Evolutionary conservation across 2,888 invertebrate genomes (phyloP).

Genomic region (Cryptosula pallasiana): DNA sequence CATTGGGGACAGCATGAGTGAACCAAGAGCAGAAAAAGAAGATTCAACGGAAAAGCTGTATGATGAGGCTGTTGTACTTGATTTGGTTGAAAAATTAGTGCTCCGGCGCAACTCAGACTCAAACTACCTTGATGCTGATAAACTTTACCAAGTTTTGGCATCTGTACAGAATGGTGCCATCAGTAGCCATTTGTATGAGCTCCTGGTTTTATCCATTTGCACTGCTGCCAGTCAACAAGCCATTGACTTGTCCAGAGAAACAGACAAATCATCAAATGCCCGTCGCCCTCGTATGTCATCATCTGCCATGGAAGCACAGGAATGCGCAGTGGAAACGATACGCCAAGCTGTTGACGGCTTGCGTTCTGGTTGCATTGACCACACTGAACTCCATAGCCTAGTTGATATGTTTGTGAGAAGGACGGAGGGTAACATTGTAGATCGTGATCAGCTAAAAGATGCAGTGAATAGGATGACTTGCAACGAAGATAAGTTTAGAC

Average conservation of each 20-base stretch:
- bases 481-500: too few species aligned
- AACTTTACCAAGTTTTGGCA: not conserved
- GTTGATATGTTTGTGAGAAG: not conserved
- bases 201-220: not conserved
- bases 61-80: not conserved
- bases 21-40: not conserved
- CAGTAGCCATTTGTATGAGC: constrained; percentile 8
- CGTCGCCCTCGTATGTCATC: too few species aligned
- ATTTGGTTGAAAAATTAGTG: not conserved
- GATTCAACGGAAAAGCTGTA: not conserved
- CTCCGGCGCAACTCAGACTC: not conserved
- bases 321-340: not conserved
- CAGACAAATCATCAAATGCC: too few species aligned
- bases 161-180: not conserved
- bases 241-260: too few species aligned
- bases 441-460: not conserved
- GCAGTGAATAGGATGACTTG: too few species aligned
- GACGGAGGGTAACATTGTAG: not conserved
- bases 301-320: not conserved
- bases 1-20: not conserved
- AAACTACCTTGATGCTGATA: not conserved
- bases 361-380: not conserved
- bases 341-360: not conserved
- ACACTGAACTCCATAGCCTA: not conserved
- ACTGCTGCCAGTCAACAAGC: not conserved